Evolutionary conservation across 30 jellyfish, hydroid and myxozoan genomes (phyloP), one percentile per base, ranked within the genome.

Genomic region (Pseudorhiza aurosa): DNA sequence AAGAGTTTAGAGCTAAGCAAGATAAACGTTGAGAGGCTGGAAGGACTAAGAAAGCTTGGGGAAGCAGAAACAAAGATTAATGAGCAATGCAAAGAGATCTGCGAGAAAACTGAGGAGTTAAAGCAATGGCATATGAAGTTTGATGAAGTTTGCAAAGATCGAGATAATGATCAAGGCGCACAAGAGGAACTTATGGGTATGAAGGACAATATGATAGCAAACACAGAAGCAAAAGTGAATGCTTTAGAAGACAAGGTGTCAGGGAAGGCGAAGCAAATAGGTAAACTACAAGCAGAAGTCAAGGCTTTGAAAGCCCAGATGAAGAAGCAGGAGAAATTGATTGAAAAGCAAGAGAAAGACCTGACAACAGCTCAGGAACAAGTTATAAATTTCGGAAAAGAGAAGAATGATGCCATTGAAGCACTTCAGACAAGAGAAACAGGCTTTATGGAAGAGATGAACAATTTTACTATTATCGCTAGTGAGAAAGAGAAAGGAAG

Each of bases 281-380:
- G 49, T n/a, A 76, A 83, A 47, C 19, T 82, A 8, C 96, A 91
- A 78, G 35, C 82, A n/a, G 96, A 91, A 50, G 68, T 29, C 24
- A 91, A 91, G 53, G 28, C 88, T 12, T 72, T 91, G 0, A 85
- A 71, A 39, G 77, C 39, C 15, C 95, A 91, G 68, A 45, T 84
- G 68, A 84, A 88, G 44, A 33, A 25, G 28, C 68, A 68, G 53
- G 62, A 85, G n/a, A 90, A 81, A 36, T 24, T 62, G 65, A 58
- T n/a, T 2, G 26, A 28, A 21, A 88, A 81, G 87, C 67, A 69
- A n/a, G 95, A 65, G 39, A 51, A 22, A 43, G 89, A 60, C 1
- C 17, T 77, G 12, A 32, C 64, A 4, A 50, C 59, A 12, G 73
- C 77, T 12, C 58, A 83, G 26, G 73, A 29, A 32, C 43, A 42